These are phyloP conservation scores for Julus scanicus DNA, from an alignment of 2,888 invertebrate species.

Conservation along the genomic window DNA sequence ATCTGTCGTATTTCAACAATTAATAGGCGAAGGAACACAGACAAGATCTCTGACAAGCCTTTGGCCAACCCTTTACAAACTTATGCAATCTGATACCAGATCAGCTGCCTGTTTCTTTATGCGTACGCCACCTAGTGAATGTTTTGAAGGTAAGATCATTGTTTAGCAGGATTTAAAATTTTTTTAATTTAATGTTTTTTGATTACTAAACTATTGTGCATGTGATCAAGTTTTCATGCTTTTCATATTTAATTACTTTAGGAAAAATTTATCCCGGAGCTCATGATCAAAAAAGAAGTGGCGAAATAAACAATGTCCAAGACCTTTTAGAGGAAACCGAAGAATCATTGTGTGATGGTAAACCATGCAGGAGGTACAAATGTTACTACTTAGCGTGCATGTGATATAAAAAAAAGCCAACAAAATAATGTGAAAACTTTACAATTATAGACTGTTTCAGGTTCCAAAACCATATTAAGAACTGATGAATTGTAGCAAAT, in stretches of 20 bases:
- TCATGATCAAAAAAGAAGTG: slow-evolving; percentile 7
- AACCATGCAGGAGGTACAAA: neutral
- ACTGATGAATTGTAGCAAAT: neutral
- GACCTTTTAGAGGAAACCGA: neutral
- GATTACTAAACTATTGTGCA: neutral
- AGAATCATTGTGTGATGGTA: neutral
- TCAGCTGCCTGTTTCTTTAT: slow-evolving; percentile 44
- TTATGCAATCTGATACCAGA: slow-evolving; percentile 24
- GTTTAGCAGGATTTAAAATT: neutral
- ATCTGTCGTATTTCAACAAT: neutral
- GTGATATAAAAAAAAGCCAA: too few species aligned
- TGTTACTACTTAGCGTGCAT: too few species aligned
- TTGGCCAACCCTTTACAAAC: slow-evolving; percentile 36
- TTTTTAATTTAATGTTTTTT: neutral
- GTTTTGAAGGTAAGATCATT: slow-evolving; percentile 18
- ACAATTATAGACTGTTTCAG: too few species aligned
- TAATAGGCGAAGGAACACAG: neutral
- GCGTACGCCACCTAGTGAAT: neutral
- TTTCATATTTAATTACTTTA: neutral
- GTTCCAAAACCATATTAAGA: too few species aligned
- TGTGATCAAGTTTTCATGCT: neutral
- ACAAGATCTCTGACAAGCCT: slow-evolving; percentile 39
- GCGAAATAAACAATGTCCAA: neutral
- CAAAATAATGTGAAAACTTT: too few species aligned
- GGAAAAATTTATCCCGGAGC: neutral